Conservation (phyloP, 2,113 vertebrate species). For the Rutilus rutilus region DNA sequence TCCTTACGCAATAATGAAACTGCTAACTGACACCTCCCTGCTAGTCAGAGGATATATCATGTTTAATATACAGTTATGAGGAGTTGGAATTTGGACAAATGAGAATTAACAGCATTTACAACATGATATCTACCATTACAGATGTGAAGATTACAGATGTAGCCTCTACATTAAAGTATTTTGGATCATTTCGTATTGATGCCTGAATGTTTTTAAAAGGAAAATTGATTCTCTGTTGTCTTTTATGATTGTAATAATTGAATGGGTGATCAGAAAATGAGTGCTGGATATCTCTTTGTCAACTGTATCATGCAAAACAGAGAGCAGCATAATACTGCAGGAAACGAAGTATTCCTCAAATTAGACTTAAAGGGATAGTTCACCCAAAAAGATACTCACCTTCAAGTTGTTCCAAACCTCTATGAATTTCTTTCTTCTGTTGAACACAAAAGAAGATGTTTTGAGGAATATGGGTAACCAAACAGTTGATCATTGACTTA, state of each 20-base stretch:
- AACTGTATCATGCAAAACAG: neutral
- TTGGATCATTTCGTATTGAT: constrained; percentile 43
- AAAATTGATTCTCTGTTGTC: constrained; percentile 49
- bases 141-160: constrained; percentile 9
- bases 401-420: too few relatives aligned
- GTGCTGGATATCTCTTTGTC: neutral
- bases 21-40: neutral
- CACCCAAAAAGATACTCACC: too few relatives aligned
- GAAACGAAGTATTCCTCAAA: too few relatives aligned
- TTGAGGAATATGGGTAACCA: too few relatives aligned
- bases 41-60: neutral
- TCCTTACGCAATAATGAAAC: neutral
- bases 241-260: constrained; percentile 63
- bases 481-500: too few relatives aligned
- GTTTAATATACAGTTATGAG: neutral
- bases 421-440: too few relatives aligned
- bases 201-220: constrained; percentile 45
- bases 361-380: too few relatives aligned
- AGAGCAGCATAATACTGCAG: neutral
- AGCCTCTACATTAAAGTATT: neutral
- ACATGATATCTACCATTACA: constrained; percentile 35
- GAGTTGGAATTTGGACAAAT: neutral
- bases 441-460: too few relatives aligned
- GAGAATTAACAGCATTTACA: too few relatives aligned
- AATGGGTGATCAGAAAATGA: constrained; percentile 66